phyloP scores from a whole-genome alignment of 2,888 invertebrate species.

The Oscheius myriophilus region DNA sequence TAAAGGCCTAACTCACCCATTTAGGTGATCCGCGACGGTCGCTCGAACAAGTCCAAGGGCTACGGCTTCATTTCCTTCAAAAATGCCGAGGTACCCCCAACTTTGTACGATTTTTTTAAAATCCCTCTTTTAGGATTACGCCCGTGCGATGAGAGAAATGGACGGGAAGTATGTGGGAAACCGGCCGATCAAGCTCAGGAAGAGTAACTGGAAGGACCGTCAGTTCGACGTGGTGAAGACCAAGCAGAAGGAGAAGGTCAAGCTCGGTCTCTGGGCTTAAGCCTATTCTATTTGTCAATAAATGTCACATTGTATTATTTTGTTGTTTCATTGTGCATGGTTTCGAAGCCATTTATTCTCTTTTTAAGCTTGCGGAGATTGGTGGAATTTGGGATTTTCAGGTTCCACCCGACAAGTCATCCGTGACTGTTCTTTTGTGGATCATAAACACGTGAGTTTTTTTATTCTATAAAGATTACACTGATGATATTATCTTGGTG shows the following conservation, averaged over 20 bases:
- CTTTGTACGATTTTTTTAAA: neutral
- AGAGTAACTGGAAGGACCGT: slow-evolving; percentile 91
- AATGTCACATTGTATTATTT: too few relatives aligned
- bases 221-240: slow-evolving; percentile 86
- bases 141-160: slow-evolving; percentile 98
- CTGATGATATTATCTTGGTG: too few relatives aligned
- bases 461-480: too few relatives aligned
- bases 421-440: too few relatives aligned
- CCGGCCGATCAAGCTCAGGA: slow-evolving; percentile 93
- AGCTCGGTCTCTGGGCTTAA: slow-evolving; percentile 74
- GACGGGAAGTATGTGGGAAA: slow-evolving; percentile 99
- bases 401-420: too few relatives aligned
- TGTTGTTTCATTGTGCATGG: too few relatives aligned
- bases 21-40: slow-evolving; percentile 88
- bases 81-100: slow-evolving; percentile 60
- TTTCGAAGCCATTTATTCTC: too few relatives aligned
- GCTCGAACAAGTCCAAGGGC: slow-evolving; percentile 97
- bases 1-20: slow-evolving; percentile 1
- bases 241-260: slow-evolving; percentile 93
- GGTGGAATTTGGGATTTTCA: too few relatives aligned
- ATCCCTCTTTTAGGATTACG: slow-evolving; percentile 81
- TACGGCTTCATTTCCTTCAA: slow-evolving; percentile 98
- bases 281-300: too few relatives aligned
- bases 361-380: too few relatives aligned
- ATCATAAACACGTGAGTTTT: too few relatives aligned